Conservation (phyloP, 2,113 vertebrate species). For the Chitala chitala region DNA sequence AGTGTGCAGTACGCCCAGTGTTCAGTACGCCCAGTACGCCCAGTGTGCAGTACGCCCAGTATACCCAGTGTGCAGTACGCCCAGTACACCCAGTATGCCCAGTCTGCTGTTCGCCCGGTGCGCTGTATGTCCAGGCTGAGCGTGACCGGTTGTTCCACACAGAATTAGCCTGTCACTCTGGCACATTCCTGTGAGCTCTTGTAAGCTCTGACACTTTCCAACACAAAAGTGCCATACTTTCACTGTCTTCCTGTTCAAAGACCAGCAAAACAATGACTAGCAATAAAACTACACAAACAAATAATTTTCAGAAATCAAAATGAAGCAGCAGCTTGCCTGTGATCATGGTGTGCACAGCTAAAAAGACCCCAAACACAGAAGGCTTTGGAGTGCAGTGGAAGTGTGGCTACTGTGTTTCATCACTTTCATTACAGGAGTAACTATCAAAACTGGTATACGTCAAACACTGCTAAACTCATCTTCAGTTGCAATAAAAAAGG, state of each 20-base stretch:
- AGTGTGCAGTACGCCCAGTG: too few species aligned
- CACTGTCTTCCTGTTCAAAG: conserved; percentile 48
- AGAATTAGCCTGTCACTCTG: conserved; percentile 47
- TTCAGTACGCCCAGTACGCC: too few species aligned
- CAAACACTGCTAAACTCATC: neutral
- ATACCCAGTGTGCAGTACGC: conserved; percentile 8
- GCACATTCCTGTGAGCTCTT: conserved; percentile 65
- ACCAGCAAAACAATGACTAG: conserved; percentile 13
- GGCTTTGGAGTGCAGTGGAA: neutral
- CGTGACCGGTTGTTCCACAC: conserved; percentile 51
- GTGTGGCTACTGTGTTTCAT: neutral
- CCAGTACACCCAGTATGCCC: too few species aligned
- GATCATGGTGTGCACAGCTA: neutral
- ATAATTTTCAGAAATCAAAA: neutral
- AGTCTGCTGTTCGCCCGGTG: too few species aligned
- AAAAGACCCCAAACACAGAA: neutral
- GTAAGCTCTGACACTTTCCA: conserved; percentile 59
- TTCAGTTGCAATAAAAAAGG: neutral
- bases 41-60: too few species aligned
- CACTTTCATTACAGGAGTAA: neutral
- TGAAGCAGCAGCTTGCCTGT: neutral
- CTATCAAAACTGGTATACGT: neutral
- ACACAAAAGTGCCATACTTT: too few species aligned
- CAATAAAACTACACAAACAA: neutral
- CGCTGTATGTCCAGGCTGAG: neutral